These are phyloP conservation scores for Tiliacea aurago DNA, from an alignment of 2,888 invertebrate genomes.

Conservation along the genomic window DNA sequence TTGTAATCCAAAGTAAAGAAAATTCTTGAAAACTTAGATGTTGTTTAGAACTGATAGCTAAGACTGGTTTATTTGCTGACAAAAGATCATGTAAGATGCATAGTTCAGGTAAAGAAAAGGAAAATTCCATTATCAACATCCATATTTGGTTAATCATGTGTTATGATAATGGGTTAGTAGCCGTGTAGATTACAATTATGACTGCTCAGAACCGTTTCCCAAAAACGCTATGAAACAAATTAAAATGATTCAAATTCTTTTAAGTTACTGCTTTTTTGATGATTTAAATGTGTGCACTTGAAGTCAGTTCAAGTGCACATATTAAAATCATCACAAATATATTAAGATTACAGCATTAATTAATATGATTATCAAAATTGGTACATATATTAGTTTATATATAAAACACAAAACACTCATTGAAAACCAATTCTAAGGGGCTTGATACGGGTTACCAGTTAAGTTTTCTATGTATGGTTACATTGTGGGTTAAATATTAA, in stretches of 20 bases:
- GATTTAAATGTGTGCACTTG: neutral
- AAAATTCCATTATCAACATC: neutral
- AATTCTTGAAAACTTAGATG: neutral
- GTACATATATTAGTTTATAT: neutral
- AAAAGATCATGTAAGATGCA: neutral
- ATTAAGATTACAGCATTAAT: neutral
- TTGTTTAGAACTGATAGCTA: neutral
- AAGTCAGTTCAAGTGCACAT: neutral
- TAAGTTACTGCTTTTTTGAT: neutral
- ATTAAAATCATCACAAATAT: neutral
- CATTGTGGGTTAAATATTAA: neutral
- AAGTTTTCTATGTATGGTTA: neutral
- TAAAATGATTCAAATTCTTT: neutral
- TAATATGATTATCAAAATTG: neutral
- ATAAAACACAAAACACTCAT: constrained; percentile 1
- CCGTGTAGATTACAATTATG: neutral
- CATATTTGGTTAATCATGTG: neutral
- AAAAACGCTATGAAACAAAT: neutral
- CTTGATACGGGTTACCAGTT: constrained; percentile 2
- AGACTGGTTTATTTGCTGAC: neutral
- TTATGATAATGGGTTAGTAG: neutral
- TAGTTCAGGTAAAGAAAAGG: neutral
- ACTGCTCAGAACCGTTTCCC: neutral
- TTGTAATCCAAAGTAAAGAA: constrained; percentile 11
- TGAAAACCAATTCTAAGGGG: neutral